These are phyloP conservation scores for Zaprionus tsacasi DNA, from an alignment of 1,140 invertebrate genomes.

Conservation along the genomic window DNA sequence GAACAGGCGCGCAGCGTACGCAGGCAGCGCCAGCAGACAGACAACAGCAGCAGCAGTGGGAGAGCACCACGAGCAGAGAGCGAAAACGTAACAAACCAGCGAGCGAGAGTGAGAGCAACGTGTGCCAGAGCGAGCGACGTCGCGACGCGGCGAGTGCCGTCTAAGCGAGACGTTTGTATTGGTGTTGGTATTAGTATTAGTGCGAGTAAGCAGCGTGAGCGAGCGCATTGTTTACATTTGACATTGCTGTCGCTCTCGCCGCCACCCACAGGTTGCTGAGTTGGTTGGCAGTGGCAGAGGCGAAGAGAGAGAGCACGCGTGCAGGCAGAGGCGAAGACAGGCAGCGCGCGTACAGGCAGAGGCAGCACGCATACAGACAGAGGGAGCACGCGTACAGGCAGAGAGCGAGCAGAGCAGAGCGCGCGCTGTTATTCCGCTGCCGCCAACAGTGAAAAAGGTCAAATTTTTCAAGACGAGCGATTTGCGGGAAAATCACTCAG, in stretches of 20 bases:
- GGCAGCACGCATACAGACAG: conserved; percentile 11
- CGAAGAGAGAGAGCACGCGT: conserved; percentile 11
- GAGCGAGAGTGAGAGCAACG: conserved; percentile 20
- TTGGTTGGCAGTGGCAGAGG: no score
- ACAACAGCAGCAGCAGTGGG: background rate
- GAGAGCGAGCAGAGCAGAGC: conserved; percentile 22
- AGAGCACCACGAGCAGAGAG: conserved; percentile 2
- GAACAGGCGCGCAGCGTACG: conserved; percentile 65
- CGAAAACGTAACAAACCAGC: conserved; percentile 27
- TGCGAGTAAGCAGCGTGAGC: conserved; percentile 23
- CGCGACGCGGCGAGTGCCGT: conserved; percentile 55
- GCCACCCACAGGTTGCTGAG: conserved; percentile 45
- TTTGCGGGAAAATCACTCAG: background rate
- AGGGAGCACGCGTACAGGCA: conserved; percentile 25
- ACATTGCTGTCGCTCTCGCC: conserved; percentile 31
- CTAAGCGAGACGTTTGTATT: conserved; percentile 55
- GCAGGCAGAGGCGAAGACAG: conserved; percentile 12
- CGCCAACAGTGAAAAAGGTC: conserved; percentile 64
- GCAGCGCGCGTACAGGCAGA: conserved; percentile 15
- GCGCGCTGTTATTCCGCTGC: conserved; percentile 2
- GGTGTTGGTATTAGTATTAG: background rate
- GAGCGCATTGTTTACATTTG: conserved; percentile 52
- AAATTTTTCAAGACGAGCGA: conserved; percentile 60
- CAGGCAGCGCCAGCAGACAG: conserved; percentile 3
- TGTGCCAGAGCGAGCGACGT: conserved; percentile 31